Percentiles rank a stretch among this genome's conserved stretches.
These are phyloP conservation scores for Diorhabda sublineata DNA, from an alignment of 1,140 invertebrate species.

Conservation along the genomic window DNA sequence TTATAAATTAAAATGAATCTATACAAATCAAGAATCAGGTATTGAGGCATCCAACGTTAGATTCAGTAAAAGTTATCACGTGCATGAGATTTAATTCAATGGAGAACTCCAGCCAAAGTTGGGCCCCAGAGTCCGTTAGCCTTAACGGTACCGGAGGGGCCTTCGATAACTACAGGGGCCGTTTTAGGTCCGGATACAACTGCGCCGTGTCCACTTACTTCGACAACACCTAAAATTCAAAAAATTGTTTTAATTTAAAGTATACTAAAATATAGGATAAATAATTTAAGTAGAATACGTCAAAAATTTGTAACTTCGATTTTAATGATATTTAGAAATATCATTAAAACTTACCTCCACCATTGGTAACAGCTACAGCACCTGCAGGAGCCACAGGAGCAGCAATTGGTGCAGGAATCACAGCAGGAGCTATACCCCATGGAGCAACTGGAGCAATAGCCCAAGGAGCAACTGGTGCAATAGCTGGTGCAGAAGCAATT, in stretches of 20 bases:
- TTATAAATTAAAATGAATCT: too few relatives aligned
- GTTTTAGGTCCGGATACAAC: constrained; percentile 35
- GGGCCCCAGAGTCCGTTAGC: constrained; percentile 29
- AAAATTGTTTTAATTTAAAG: background rate
- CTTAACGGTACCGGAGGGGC: constrained; percentile 38
- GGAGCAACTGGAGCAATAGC: constrained; percentile 9
- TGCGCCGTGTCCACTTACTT: constrained; percentile 30
- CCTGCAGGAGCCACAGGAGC: constrained; percentile 21
- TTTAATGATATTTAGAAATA: background rate
- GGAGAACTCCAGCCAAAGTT: constrained; percentile 22
- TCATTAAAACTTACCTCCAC: background rate
- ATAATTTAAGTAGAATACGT: background rate
- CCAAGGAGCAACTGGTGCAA: constrained; percentile 5
- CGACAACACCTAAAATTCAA: constrained; percentile 21
- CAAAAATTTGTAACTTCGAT: background rate
- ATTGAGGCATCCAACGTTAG: background rate
- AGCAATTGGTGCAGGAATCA: constrained; percentile 19
- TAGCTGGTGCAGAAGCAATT: constrained; percentile 7
- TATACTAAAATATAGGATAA: background rate
- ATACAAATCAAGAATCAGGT: background rate
- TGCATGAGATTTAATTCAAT: background rate
- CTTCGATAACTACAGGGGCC: constrained; percentile 34
- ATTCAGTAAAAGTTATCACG: background rate
- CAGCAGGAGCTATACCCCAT: constrained; percentile 17
- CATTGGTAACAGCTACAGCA: constrained; percentile 12